These are phyloP conservation scores for Oxycera nigricornis DNA, from an alignment of 2,888 invertebrate genomes.

Conservation along the genomic window DNA sequence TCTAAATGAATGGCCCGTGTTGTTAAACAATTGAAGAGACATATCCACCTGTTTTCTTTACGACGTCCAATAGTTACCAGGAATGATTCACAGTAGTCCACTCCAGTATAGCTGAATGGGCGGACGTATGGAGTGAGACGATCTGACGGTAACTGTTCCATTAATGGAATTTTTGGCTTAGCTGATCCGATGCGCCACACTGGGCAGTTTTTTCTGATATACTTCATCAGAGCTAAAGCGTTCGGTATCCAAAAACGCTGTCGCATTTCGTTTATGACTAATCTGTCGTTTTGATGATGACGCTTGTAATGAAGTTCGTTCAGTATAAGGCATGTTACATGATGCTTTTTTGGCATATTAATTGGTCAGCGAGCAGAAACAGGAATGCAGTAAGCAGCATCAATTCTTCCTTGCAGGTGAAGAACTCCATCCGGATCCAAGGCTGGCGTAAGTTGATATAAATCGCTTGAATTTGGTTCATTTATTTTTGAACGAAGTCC, in stretches of 20 bases:
- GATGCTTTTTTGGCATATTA: conserved; percentile 25
- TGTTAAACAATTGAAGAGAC: conserved; percentile 46
- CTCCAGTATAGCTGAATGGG: conserved; percentile 48
- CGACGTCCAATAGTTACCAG: conserved; percentile 43
- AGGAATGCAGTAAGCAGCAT: background rate
- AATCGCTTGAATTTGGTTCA: background rate
- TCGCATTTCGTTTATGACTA: conserved; percentile 42
- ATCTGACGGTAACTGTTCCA: conserved; percentile 47
- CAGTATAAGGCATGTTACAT: conserved; percentile 27
- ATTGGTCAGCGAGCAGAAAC: conserved; percentile 9
- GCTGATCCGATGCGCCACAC: conserved; percentile 44
- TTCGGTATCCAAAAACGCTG: conserved; percentile 35
- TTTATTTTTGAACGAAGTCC: background rate
- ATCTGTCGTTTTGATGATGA: conserved; percentile 45
- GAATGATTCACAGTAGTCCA: conserved; percentile 49
- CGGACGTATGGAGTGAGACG: conserved; percentile 45
- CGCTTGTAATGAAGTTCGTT: conserved; percentile 29
- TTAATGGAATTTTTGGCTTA: conserved; percentile 44
- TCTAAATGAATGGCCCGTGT: conserved; percentile 44
- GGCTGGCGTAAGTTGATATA: background rate
- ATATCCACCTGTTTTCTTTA: conserved; percentile 46
- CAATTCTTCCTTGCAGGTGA: background rate
- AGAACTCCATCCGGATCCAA: background rate
- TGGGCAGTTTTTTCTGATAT: conserved; percentile 24
- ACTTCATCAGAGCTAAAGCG: conserved; percentile 37